Conservation (phyloP, 2,113 vertebrate species). For the Myiopsitta monachus region DNA sequence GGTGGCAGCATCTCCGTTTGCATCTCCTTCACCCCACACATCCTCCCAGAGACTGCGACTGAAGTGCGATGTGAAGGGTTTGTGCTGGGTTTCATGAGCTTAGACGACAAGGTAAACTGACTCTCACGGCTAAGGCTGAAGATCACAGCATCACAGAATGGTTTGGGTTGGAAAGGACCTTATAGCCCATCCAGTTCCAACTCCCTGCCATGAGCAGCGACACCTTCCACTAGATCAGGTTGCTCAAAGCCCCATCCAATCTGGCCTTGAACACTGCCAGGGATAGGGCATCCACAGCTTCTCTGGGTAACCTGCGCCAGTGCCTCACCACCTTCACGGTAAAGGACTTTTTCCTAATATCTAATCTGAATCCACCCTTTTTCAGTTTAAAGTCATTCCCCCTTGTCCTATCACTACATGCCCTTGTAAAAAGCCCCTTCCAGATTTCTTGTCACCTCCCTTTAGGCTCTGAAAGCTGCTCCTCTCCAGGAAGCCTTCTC, state of each 20-base stretch:
- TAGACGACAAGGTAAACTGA: conserved; percentile 81
- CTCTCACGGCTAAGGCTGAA: background rate
- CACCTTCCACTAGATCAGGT: background rate
- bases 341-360: background rate
- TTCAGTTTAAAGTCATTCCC: background rate
- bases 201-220: background rate
- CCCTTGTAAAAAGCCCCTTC: background rate
- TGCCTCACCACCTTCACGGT: background rate
- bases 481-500: background rate
- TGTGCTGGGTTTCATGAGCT: conserved; percentile 85
- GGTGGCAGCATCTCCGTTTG: conserved; percentile 75
- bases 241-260: background rate
- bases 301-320: background rate
- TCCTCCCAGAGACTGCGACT: conserved; percentile 52
- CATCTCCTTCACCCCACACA: conserved; percentile 84
- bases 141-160: background rate
- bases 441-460: background rate
- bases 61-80: conserved; percentile 74
- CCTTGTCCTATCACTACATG: background rate
- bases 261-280: background rate
- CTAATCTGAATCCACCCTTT: background rate
- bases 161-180: background rate
- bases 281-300: background rate
- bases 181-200: background rate
- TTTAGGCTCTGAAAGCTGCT: background rate